phyloP scores from a whole-genome alignment of 2,888 invertebrate genomes.

The Byasa hedistus region DNA sequence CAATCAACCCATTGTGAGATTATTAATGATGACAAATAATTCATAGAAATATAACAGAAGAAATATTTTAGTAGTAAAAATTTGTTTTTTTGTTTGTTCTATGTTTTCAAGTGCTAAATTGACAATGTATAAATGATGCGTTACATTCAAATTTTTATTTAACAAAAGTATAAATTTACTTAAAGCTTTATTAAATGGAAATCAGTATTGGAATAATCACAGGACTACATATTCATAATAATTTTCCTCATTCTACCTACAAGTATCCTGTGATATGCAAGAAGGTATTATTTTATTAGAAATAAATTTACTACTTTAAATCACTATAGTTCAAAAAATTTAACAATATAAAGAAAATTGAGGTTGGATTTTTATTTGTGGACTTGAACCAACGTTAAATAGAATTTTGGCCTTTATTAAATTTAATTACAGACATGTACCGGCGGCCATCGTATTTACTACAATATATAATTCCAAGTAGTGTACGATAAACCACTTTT shows the following conservation, averaged over 20 bases:
- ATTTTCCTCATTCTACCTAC: conserved; percentile 26
- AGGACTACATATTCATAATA: background rate
- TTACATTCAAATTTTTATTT: too few relatives aligned
- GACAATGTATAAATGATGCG: too few relatives aligned
- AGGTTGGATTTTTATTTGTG: background rate
- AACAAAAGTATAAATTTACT: too few relatives aligned
- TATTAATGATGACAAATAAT: conserved; percentile 19
- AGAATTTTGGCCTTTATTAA: background rate
- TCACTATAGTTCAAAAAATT: background rate
- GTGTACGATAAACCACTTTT: conserved; percentile 11
- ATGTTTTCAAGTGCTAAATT: too few relatives aligned
- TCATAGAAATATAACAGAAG: conserved; percentile 1
- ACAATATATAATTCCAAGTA: background rate
- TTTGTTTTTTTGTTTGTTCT: too few relatives aligned
- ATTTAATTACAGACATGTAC: background rate
- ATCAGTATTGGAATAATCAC: background rate
- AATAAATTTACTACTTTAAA: background rate
- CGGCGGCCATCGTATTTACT: background rate
- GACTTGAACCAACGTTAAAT: background rate
- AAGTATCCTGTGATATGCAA: background rate
- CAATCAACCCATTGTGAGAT: conserved; percentile 19
- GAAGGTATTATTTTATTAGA: background rate
- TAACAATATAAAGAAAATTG: background rate
- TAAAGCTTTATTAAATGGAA: too few relatives aligned
- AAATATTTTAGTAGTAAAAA: background rate